Base-by-base conservation (phyloP, 1,140 invertebrate genomes). In the Drosophila auraria region DNA sequence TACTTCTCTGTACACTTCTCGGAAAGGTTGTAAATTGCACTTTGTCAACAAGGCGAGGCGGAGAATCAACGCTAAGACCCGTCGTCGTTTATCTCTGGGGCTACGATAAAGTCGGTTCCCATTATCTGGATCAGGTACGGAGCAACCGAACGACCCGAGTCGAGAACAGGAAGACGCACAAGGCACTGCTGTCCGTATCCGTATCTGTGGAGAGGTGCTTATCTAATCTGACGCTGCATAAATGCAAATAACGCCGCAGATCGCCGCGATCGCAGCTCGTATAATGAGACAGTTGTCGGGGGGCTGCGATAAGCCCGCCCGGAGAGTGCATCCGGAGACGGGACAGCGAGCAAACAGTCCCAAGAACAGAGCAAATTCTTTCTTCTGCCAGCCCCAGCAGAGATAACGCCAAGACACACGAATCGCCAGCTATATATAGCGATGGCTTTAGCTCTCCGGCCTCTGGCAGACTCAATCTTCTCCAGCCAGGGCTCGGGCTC, bases 301-400 rank as follows among this genome's bases (percentile, higher is more conserved):
- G 78, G 75, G 78, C 42, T 76, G 61, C 75, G 83, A 89, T 89
- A 89, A 89, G 84, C 78, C 62, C 25, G 45, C 44, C 53, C 49
- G 66, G 72, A 71, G 81, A 89, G 84, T 84, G 78, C 86, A 89
- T 84, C 82, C 84, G 74, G 86, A 59, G 74, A 77, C 66, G 70
- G 63, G 65, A 65, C 68, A 74, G 82, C 81, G 65, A 77, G 69
- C 76, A 90, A 90, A 90, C 84, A 89, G 68, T 74, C 75, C 72
- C 71, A 82, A 90, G 86, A 86, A 90, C 86, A 90, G 86, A 90
- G 86, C 86, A 84, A 90, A 90, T 90, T 90, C 86, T 86, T 90
- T 90, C 84, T 86, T 86, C 74, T 84, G 78, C 25, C 74, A 57
- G 62, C 50, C 38, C 27, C 27, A 30, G 66, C 6, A 8, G 11